A percentile compares a stretch with the other conserved stretches of the same genome.
Evolutionary conservation across 2,888 invertebrate genomes (phyloP).

Genomic region (Callosobruchus maculatus): DNA sequence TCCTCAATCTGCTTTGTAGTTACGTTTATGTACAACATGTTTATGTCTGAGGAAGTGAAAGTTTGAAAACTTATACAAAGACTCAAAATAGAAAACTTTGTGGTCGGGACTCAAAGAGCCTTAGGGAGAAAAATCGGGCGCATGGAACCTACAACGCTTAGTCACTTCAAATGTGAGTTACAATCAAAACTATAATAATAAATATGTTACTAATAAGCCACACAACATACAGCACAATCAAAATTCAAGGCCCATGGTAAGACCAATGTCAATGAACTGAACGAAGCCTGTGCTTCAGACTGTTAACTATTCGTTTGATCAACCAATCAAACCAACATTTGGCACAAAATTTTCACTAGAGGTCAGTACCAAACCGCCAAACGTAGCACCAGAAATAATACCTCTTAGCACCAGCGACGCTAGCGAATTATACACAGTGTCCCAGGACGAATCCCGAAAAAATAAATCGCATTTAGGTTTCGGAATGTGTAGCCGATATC

Average conservation of each 20-base stretch:
- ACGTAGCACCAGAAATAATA: neutral
- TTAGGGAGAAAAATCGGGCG: conserved; percentile 9
- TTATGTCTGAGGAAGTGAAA: conserved; percentile 1
- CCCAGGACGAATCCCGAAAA: no score
- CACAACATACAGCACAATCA: neutral
- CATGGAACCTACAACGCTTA: conserved; percentile 5
- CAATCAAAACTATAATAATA: neutral
- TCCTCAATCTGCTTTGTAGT: conserved; percentile 13
- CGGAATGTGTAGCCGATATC: no score
- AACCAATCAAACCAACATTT: neutral
- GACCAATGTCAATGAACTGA: no score
- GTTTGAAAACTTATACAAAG: conserved; percentile 8
- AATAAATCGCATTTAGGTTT: no score
- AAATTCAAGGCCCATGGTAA: neutral
- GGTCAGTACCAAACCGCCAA: neutral
- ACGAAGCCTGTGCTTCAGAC: neutral
- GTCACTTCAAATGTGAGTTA: conserved; percentile 6
- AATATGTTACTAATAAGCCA: neutral
- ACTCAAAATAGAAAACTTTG: conserved; percentile 9
- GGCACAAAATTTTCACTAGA: neutral
- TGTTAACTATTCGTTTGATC: neutral
- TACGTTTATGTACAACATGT: conserved; percentile 10
- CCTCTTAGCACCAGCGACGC: neutral
- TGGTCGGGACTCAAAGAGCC: no score
- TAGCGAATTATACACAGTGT: no score